Percentiles rank a stretch among this genome's conserved stretches.
Evolutionary conservation across 2,888 invertebrate species (phyloP).

Genomic region (Eledona agricola): DNA sequence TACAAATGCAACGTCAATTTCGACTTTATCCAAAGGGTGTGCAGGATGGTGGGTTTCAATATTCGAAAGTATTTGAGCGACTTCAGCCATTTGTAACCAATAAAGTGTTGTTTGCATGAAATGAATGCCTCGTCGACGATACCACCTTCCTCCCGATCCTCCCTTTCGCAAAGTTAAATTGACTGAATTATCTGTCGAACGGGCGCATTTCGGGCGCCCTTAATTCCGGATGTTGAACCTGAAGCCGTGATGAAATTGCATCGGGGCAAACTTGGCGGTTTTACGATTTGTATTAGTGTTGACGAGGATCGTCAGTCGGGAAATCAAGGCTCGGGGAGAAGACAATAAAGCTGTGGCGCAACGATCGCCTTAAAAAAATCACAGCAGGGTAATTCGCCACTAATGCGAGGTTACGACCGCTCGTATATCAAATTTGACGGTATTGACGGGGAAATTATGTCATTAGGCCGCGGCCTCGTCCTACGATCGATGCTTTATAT

Average conservation of each 20-base stretch:
- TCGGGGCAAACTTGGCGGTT: not conserved
- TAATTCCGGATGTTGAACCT: conserved; percentile 17
- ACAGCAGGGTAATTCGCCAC: conserved; percentile 15
- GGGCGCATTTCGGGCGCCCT: conserved; percentile 1
- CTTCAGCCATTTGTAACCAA: conserved; percentile 64
- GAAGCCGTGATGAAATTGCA: not conserved
- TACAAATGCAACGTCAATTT: conserved; percentile 87
- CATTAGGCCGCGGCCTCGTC: conserved; percentile 20
- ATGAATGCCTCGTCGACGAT: not conserved
- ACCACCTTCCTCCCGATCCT: conserved; percentile 8
- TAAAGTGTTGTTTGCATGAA: not conserved
- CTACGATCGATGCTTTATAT: conserved; percentile 20
- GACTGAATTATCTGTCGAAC: conserved; percentile 16
- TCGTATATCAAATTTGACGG: conserved; percentile 27
- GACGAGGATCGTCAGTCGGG: conserved; percentile 16
- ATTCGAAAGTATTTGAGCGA: conserved; percentile 80
- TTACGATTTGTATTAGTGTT: conserved; percentile 20
- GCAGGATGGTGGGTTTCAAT: conserved; percentile 80
- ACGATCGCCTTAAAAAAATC: conserved; percentile 15
- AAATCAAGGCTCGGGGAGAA: not conserved
- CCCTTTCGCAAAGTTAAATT: conserved; percentile 27
- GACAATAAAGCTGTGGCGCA: conserved; percentile 1
- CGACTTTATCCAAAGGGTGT: conserved; percentile 81
- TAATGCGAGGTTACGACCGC: conserved; percentile 22
- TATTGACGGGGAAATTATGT: conserved; percentile 29